These are phyloP conservation scores for Lepus americanus DNA, from an alignment of 2,113 vertebrate genomes.

Conservation along the genomic window DNA sequence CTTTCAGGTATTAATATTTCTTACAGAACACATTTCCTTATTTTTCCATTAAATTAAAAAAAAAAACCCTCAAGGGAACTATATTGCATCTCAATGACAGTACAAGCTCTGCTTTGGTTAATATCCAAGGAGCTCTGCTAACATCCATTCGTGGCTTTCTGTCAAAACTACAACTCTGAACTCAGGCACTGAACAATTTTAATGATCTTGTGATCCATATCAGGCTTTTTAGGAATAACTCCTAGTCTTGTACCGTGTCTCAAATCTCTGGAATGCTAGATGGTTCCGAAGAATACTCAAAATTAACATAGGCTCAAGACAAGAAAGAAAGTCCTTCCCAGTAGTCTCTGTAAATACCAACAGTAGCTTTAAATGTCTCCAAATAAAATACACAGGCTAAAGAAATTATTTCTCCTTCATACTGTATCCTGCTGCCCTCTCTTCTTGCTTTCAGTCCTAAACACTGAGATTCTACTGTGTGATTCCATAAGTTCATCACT, in stretches of 20 bases:
- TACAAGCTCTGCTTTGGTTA: slow-evolving; percentile 59
- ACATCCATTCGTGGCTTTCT: slow-evolving; percentile 28
- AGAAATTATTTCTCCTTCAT: background rate
- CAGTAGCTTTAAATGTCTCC: background rate
- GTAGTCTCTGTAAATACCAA: background rate
- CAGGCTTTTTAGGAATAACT: background rate
- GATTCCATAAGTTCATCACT: slow-evolving; percentile 1
- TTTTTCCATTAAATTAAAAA: background rate
- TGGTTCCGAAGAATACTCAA: slow-evolving; percentile 25
- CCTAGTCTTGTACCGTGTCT: slow-evolving; percentile 15
- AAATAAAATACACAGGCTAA: background rate
- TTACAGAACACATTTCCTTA: slow-evolving; percentile 12
- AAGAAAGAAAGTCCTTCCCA: background rate
- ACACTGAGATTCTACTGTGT: background rate
- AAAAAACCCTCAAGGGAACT: background rate
- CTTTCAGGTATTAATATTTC: slow-evolving; percentile 54
- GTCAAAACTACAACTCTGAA: slow-evolving; percentile 53
- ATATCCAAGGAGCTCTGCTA: slow-evolving; percentile 59
- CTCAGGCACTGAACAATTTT: slow-evolving; percentile 43
- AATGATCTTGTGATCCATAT: slow-evolving; percentile 60
- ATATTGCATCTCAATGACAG: slow-evolving; percentile 37
- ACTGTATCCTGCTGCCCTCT: background rate
- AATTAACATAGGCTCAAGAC: slow-evolving; percentile 22
- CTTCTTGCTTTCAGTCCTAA: background rate
- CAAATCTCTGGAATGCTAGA: slow-evolving; percentile 46